Conservation (phyloP, 1,140 invertebrate species). For the Lanistes nyassanus region DNA sequence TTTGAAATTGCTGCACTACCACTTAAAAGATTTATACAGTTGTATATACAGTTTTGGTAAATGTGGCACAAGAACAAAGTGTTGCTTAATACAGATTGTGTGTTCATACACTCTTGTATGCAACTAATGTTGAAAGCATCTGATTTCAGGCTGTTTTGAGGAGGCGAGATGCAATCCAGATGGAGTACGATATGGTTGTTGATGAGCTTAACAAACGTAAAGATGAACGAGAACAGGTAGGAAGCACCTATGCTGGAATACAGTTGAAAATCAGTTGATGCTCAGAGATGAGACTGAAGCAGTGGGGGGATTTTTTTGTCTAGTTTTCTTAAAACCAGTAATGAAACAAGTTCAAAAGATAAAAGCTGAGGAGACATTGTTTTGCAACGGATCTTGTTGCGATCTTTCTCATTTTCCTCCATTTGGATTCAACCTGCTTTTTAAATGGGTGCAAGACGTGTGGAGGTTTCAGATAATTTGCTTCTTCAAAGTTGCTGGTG, state of each 20-base stretch:
- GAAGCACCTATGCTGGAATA: conserved; percentile 2
- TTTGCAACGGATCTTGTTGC: too few relatives aligned
- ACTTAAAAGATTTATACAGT: neutral
- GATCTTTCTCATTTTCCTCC: too few relatives aligned
- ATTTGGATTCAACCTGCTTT: too few relatives aligned
- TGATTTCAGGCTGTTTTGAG: conserved; percentile 69
- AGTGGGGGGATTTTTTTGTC: too few relatives aligned
- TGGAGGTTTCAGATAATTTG: neutral
- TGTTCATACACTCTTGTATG: neutral
- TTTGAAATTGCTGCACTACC: conserved; percentile 7
- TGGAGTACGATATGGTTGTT: conserved; percentile 75
- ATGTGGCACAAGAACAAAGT: too few relatives aligned
- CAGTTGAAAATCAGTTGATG: too few relatives aligned
- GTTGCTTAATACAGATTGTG: neutral
- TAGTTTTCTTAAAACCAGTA: too few relatives aligned
- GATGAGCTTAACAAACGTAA: conserved; percentile 75
- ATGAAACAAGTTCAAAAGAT: too few relatives aligned
- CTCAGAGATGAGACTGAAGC: too few relatives aligned
- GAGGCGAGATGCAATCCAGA: conserved; percentile 77
- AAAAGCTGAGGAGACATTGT: too few relatives aligned
- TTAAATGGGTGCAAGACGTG: too few relatives aligned
- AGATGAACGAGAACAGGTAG: conserved; percentile 76
- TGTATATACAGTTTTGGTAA: neutral
- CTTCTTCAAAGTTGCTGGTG: neutral
- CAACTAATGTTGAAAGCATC: neutral